phyloP scores from a whole-genome alignment of 1,140 invertebrate species.

The Hyposmocoma kahamanoa region DNA sequence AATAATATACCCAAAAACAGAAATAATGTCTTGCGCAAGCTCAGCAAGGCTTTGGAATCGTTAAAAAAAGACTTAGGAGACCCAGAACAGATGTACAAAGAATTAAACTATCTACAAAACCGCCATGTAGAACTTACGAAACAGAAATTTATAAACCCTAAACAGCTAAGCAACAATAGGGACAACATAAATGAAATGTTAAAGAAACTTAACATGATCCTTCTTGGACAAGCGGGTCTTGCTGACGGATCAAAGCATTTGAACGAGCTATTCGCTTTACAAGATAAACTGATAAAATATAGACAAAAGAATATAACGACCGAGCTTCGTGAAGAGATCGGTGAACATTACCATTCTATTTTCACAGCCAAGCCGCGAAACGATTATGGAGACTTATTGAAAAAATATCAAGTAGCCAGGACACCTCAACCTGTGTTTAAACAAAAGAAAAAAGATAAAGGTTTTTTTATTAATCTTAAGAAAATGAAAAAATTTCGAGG shows the following conservation, averaged over 20 bases:
- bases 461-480: conserved; percentile 22
- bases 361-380: conserved; percentile 61
- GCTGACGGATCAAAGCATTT: conserved; percentile 65
- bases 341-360: conserved; percentile 65
- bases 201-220: conserved; percentile 70
- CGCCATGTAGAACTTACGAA: conserved; percentile 55
- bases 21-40: conserved; percentile 37
- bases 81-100: conserved; percentile 46
- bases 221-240: conserved; percentile 73
- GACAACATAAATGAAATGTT: conserved; percentile 52
- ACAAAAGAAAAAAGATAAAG: conserved; percentile 29
- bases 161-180: conserved; percentile 61
- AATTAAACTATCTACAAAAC: conserved; percentile 52
- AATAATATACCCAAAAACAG: conserved; percentile 51
- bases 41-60: conserved; percentile 46
- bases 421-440: conserved; percentile 13
- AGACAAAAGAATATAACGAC: conserved; percentile 52
- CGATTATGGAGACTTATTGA: conserved; percentile 63
- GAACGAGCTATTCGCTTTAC: conserved; percentile 51
- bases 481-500: conserved; percentile 9
- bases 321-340: conserved; percentile 61
- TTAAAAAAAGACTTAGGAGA: conserved; percentile 53
- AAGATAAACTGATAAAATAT: conserved; percentile 55
- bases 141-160: conserved; percentile 61
- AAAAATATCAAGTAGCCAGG: conserved; percentile 45